Conservation (phyloP, 2,113 vertebrate genomes). For the Ia io region DNA sequence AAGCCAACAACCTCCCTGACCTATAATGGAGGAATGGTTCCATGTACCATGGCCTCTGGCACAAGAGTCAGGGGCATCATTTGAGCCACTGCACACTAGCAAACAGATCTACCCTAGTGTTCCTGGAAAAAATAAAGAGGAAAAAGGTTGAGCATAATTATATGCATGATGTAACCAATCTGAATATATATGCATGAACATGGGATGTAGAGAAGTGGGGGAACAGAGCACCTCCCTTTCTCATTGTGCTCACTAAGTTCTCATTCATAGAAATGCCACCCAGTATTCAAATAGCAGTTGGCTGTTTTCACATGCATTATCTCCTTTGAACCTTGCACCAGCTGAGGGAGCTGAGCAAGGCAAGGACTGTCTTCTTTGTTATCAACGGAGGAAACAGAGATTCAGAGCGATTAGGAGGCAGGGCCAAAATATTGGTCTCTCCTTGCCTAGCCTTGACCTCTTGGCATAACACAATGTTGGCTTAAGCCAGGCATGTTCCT, state of each 20-base stretch:
- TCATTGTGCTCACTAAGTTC: background rate
- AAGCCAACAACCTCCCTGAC: background rate
- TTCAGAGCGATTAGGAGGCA: background rate
- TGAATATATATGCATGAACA: background rate
- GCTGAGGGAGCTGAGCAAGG: background rate
- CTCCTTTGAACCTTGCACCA: background rate
- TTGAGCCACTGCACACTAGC: background rate
- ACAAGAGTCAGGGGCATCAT: background rate
- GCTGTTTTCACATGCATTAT: background rate
- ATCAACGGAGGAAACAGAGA: slow-evolving; percentile 5
- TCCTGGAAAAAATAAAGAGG: background rate
- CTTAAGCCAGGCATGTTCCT: background rate
- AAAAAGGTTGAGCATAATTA: background rate
- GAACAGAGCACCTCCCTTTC: background rate
- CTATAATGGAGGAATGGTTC: background rate
- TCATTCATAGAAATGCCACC: background rate
- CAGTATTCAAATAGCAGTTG: background rate
- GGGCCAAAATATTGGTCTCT: background rate
- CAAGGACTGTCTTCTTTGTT: background rate
- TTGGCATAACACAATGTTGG: background rate
- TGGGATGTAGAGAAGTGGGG: background rate
- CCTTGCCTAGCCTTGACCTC: background rate
- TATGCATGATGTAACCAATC: background rate
- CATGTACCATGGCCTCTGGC: background rate
- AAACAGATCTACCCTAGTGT: background rate